These are phyloP conservation scores for Chelmon rostratus DNA, from an alignment of 2,797 vertebrate species.

Conservation along the genomic window DNA sequence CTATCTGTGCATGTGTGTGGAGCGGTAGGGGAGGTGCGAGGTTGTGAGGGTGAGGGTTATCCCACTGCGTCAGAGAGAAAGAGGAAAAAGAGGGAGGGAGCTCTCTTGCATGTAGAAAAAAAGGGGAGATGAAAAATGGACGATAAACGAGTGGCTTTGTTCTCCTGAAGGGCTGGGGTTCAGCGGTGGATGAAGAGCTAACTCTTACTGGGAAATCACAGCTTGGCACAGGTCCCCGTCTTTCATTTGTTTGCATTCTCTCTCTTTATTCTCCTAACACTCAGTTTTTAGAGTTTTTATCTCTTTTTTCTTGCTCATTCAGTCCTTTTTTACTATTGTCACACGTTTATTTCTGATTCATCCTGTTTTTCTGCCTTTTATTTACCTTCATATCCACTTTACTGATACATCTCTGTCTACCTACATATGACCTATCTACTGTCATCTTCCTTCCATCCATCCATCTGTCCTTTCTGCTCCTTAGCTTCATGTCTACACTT, in stretches of 20 bases:
- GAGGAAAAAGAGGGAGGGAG: slow-evolving; percentile 33
- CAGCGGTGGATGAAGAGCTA: slow-evolving; percentile 59
- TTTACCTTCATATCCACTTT: not conserved
- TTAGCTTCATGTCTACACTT: not conserved
- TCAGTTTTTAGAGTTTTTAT: slow-evolving; percentile 24
- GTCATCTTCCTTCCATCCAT: not conserved
- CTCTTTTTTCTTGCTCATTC: slow-evolving; percentile 25
- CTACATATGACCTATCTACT: not conserved
- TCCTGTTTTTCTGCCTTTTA: not conserved
- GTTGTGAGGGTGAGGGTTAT: slow-evolving; percentile 66
- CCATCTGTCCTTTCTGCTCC: not conserved
- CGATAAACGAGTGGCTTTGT: slow-evolving; percentile 67
- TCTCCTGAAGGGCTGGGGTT: slow-evolving; percentile 59
- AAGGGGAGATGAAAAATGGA: slow-evolving; percentile 66
- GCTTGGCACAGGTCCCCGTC: slow-evolving; percentile 57
- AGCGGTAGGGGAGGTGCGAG: slow-evolving; percentile 58
- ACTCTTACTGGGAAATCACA: slow-evolving; percentile 71
- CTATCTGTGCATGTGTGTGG: slow-evolving; percentile 17
- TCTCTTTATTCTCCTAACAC: slow-evolving; percentile 46
- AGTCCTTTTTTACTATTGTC: not conserved
- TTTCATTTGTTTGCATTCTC: slow-evolving; percentile 52
- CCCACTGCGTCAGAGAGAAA: slow-evolving; percentile 60
- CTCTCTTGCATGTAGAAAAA: slow-evolving; percentile 59
- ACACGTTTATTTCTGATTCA: not conserved
- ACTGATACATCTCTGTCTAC: not conserved